Conservation (phyloP, 2,888 invertebrate species). For the Homarus gammarus region DNA sequence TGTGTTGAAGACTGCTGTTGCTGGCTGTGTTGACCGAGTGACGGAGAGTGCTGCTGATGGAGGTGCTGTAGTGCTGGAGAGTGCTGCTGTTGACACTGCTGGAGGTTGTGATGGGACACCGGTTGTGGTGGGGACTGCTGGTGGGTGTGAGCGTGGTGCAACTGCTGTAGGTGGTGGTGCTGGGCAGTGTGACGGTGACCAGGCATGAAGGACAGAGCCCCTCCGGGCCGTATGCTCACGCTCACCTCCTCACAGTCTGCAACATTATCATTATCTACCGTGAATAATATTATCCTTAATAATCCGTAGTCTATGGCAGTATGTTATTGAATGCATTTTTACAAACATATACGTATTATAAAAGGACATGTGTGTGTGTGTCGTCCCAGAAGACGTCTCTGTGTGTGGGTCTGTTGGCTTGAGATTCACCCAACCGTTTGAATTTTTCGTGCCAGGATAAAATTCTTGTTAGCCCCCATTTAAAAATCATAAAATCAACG, state of each 20-base stretch:
- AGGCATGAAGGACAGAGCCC: slow-evolving; percentile 8
- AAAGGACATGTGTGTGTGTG: slow-evolving; percentile 44
- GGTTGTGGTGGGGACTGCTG: slow-evolving; percentile 23
- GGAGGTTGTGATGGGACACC: slow-evolving; percentile 9
- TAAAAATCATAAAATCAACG: no score
- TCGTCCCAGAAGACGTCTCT: no score
- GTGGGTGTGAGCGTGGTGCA: neutral
- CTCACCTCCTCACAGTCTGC: slow-evolving; percentile 57
- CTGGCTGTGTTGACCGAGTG: neutral
- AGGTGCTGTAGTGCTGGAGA: slow-evolving; percentile 23
- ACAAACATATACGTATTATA: slow-evolving; percentile 53
- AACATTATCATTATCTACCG: neutral
- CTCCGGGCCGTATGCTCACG: slow-evolving; percentile 46
- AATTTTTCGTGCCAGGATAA: no score
- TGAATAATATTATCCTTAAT: no score
- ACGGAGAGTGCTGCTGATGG: neutral
- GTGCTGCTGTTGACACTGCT: slow-evolving; percentile 27
- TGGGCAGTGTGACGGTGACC: slow-evolving; percentile 18
- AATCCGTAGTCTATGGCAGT: no score
- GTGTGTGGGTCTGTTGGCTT: no score
- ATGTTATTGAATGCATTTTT: slow-evolving; percentile 24
- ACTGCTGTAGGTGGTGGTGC: slow-evolving; percentile 21
- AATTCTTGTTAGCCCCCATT: no score
- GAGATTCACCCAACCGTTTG: no score
- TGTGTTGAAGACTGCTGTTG: slow-evolving; percentile 5